Conservation (phyloP, 2,113 vertebrate genomes). For the Aramus guarauna region DNA sequence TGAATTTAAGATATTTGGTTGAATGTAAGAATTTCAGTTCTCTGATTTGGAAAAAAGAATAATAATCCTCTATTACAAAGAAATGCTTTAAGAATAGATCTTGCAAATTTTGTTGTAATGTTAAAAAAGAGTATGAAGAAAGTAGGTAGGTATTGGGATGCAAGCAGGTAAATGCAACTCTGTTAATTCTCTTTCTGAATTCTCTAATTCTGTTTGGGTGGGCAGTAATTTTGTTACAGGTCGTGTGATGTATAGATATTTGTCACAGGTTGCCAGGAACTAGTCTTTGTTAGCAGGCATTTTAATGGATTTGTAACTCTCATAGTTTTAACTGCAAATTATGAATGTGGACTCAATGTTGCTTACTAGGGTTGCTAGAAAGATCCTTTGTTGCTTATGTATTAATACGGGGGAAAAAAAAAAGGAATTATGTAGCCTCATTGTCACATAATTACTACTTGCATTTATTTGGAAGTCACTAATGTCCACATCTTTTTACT, state of each 20-base stretch:
- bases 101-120: background rate
- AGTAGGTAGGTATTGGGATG: background rate
- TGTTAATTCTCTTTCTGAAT: background rate
- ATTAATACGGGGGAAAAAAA: background rate
- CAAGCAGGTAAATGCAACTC: background rate
- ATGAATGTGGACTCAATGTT: background rate
- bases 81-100: background rate
- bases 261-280: background rate
- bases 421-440: background rate
- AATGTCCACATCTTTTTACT: background rate
- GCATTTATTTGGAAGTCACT: background rate
- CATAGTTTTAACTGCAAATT: background rate
- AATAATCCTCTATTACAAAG: background rate
- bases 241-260: background rate
- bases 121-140: background rate
- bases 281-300: background rate
- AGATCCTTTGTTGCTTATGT: background rate
- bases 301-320: background rate
- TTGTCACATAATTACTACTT: background rate
- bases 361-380: background rate
- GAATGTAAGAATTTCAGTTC: background rate
- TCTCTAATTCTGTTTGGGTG: background rate
- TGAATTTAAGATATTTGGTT: background rate
- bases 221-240: background rate
- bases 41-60: background rate